phyloP scores from a whole-genome alignment of 2,888 invertebrate genomes.

The Incurvaria masculella region DNA sequence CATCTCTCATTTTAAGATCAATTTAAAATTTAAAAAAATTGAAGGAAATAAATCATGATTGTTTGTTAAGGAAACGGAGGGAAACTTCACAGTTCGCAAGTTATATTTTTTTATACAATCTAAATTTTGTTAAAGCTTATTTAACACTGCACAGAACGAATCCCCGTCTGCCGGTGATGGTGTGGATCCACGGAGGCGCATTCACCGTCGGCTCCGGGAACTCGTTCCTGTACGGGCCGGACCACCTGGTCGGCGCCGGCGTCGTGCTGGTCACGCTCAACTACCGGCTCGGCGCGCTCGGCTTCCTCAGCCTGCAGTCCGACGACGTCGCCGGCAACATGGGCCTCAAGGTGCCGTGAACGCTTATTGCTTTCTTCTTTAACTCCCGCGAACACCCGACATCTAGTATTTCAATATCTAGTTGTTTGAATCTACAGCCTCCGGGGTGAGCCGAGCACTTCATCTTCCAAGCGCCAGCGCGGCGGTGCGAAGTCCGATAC shows the following conservation, averaged over 20 bases:
- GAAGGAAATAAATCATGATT: too few relatives aligned
- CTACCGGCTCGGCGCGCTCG: conserved; percentile 59
- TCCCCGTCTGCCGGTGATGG: conserved; percentile 60
- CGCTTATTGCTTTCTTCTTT: too few relatives aligned
- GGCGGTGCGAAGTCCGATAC: too few relatives aligned
- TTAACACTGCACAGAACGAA: conserved; percentile 34
- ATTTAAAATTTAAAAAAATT: too few relatives aligned
- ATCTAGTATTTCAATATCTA: too few relatives aligned
- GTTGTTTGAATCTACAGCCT: too few relatives aligned
- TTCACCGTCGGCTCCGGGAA: conserved; percentile 62
- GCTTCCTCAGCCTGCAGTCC: conserved; percentile 61
- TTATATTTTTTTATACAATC: conserved; percentile 1
- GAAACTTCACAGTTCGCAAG: background rate
- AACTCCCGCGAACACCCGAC: too few relatives aligned
- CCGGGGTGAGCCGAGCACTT: too few relatives aligned
- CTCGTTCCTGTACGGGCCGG: conserved; percentile 60
- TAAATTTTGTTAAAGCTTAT: too few relatives aligned
- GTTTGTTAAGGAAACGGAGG: too few relatives aligned
- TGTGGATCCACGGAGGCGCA: conserved; percentile 65
- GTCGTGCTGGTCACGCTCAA: conserved; percentile 63
- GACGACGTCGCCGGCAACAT: conserved; percentile 63
- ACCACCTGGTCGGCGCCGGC: conserved; percentile 57
- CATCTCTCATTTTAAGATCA: too few relatives aligned
- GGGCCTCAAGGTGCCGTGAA: conserved; percentile 59
- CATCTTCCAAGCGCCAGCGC: too few relatives aligned